Conservation (phyloP, 2,113 vertebrate species). For the Spea multiplicata region DNA sequence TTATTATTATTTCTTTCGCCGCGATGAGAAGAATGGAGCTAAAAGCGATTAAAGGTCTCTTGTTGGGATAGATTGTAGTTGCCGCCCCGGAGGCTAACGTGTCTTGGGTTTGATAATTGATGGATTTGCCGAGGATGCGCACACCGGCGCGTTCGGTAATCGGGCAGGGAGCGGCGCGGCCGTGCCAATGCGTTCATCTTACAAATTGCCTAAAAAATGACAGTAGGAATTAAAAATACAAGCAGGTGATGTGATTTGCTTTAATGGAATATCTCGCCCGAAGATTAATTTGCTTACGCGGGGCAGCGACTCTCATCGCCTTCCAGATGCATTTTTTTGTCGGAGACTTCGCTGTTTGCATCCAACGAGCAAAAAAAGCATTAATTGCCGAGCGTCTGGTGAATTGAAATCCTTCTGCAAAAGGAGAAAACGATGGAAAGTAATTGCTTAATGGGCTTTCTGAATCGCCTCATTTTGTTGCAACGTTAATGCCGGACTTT, state of each 20-base stretch:
- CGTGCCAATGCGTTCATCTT: conserved; percentile 33
- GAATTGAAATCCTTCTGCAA: background rate
- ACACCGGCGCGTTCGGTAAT: conserved; percentile 8
- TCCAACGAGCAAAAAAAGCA: background rate
- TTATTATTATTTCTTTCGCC: background rate
- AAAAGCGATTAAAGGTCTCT: background rate
- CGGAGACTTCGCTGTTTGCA: background rate
- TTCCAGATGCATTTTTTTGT: conserved; percentile 9
- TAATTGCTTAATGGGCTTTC: background rate
- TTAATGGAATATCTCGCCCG: conserved; percentile 41
- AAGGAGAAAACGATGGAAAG: background rate
- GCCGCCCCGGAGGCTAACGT: conserved; percentile 1
- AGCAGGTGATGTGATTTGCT: conserved; percentile 23
- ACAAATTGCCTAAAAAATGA: conserved; percentile 39
- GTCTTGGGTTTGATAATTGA: conserved; percentile 31
- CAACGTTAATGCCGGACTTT: background rate
- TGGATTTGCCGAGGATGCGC: conserved; percentile 22
- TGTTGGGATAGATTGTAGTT: background rate
- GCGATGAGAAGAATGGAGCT: background rate
- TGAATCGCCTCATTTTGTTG: background rate
- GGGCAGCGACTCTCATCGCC: background rate
- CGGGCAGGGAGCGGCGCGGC: background rate
- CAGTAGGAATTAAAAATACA: conserved; percentile 37
- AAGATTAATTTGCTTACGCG: conserved; percentile 23
- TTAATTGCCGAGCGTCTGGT: background rate